These are phyloP conservation scores for Ganaspis brasiliensis DNA, from an alignment of 2,888 invertebrate species.

Conservation along the genomic window DNA sequence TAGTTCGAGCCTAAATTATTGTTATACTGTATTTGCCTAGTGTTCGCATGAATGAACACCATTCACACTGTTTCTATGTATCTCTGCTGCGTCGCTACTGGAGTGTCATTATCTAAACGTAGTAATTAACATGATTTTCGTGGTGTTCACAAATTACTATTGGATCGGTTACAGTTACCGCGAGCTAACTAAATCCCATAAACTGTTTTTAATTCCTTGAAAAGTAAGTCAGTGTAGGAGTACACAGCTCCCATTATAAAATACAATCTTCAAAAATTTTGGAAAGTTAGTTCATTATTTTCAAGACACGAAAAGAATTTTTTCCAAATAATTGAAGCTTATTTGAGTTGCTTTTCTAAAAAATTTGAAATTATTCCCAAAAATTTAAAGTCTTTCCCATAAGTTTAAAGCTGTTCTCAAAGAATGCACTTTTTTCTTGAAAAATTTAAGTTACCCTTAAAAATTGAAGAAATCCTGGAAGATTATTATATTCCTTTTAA, in stretches of 20 bases:
- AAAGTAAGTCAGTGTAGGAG: conserved; percentile 20
- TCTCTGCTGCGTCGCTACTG: conserved; percentile 70
- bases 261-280: conserved; percentile 22
- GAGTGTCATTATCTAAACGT: conserved; percentile 56
- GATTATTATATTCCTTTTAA: too few species aligned
- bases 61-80: conserved; percentile 69
- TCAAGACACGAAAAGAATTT: too few species aligned
- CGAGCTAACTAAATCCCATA: conserved; percentile 9
- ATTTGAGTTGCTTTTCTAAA: too few species aligned
- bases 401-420: too few species aligned
- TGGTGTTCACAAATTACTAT: conserved; percentile 47
- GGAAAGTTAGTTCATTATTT: neutral
- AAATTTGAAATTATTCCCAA: too few species aligned
- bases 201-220: conserved; percentile 25
- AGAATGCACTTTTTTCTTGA: too few species aligned
- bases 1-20: conserved; percentile 77
- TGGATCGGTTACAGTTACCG: neutral
- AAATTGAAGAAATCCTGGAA: too few species aligned
- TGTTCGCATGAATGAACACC: conserved; percentile 71
- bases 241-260: neutral
- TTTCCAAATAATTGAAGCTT: too few species aligned
- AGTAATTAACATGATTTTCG: conserved; percentile 58
- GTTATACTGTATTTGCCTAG: conserved; percentile 76
- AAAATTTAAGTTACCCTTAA: too few species aligned
- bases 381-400: too few species aligned